Evolutionary conservation across 2,113 vertebrate species (phyloP).

Genomic region (Sinocyclocheilus anshuiensis): DNA sequence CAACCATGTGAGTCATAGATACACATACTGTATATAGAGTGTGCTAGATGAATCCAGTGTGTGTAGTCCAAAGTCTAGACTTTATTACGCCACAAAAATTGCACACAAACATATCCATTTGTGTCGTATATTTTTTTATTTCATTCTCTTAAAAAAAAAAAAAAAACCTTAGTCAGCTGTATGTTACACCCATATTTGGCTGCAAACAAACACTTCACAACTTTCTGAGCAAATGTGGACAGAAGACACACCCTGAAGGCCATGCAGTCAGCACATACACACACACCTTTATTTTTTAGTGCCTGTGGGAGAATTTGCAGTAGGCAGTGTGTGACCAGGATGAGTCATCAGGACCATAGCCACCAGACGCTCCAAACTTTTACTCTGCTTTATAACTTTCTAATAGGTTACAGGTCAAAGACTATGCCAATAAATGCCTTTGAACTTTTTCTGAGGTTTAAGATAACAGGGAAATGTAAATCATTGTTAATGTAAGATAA

Average conservation of each 20-base stretch:
- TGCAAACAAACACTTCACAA: conserved; percentile 39
- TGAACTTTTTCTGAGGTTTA: neutral
- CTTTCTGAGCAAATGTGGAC: conserved; percentile 49
- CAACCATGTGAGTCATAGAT: conserved; percentile 44
- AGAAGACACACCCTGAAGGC: conserved; percentile 53
- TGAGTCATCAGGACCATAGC: conserved; percentile 29
- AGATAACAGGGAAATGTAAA: neutral
- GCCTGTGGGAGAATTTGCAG: conserved; percentile 39
- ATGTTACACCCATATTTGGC: conserved; percentile 42
- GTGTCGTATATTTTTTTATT: neutral
- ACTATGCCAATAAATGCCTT: conserved; percentile 1
- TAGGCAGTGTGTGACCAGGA: conserved; percentile 16
- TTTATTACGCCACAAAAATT: neutral
- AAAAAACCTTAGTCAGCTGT: neutral
- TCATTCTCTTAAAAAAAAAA: neutral
- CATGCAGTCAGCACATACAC: conserved; percentile 48
- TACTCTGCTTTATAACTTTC: neutral
- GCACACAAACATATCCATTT: neutral
- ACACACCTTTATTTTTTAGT: conserved; percentile 52
- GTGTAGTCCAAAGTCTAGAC: conserved; percentile 39
- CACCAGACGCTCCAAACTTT: neutral
- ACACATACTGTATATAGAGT: conserved; percentile 10
- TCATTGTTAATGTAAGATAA: neutral
- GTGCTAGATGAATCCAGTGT: neutral
- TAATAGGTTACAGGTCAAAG: conserved; percentile 10